Evolutionary conservation across 2,113 vertebrate genomes (phyloP).

Genomic region (Amazona vittata): DNA sequence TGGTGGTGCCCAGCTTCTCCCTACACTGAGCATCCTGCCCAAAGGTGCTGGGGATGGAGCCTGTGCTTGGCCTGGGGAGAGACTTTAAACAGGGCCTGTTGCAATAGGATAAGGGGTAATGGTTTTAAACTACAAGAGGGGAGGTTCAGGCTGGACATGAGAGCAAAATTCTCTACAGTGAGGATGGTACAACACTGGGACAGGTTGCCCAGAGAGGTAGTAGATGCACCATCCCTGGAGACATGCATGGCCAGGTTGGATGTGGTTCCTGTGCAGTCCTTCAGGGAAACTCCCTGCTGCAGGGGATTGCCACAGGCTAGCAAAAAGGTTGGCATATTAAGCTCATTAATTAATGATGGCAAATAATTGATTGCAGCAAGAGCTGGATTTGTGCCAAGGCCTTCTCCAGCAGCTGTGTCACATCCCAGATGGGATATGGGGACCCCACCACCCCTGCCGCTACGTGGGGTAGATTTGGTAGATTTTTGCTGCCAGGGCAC

Average conservation of each 20-base stretch:
- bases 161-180: neutral
- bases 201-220: neutral
- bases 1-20: neutral
- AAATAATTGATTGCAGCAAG: neutral
- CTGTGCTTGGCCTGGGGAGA: neutral
- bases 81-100: neutral
- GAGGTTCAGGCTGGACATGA: neutral
- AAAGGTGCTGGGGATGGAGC: rapidly evolving
- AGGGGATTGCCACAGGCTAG: neutral
- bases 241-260: neutral
- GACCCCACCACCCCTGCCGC: neutral
- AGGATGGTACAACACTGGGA: neutral
- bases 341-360: neutral
- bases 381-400: neutral
- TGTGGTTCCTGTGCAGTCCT: neutral
- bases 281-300: neutral
- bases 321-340: neutral
- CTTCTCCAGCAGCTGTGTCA: neutral
- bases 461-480: rapidly evolving
- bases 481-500: neutral
- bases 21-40: neutral
- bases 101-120: neutral
- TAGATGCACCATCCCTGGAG: neutral
- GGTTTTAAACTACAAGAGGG: neutral
- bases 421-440: rapidly evolving